Percentiles rank a stretch among this genome's conserved stretches.
These are phyloP conservation scores for Geotria australis DNA, from an alignment of 2,797 vertebrate species.

Conservation along the genomic window DNA sequence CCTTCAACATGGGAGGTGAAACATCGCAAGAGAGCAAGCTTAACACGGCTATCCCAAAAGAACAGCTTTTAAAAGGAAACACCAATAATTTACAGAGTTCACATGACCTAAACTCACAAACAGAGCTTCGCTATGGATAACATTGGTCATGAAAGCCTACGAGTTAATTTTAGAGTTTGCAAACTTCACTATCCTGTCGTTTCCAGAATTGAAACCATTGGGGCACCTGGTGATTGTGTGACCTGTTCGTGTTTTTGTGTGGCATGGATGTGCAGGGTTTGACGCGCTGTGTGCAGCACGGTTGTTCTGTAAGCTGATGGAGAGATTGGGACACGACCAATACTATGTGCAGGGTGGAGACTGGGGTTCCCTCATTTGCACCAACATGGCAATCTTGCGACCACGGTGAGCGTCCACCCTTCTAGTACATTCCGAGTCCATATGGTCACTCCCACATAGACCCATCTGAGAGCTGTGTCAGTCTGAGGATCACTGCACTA, in stretches of 20 bases:
- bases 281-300: constrained; percentile 20
- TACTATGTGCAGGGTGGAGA: constrained; percentile 57
- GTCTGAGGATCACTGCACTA: no score
- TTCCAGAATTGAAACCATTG: not conserved
- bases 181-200: no score
- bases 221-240: not conserved
- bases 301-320: constrained; percentile 49
- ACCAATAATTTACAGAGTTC: no score
- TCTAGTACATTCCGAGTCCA: not conserved
- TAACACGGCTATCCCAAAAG: no score
- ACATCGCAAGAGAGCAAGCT: no score
- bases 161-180: no score
- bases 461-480: not conserved
- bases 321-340: constrained; percentile 28
- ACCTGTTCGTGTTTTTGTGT: not conserved
- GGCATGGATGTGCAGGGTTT: constrained; percentile 16
- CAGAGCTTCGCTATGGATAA: no score
- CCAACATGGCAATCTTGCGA: constrained; percentile 44
- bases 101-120: no score
- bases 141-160: no score
- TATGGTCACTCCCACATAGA: no score
- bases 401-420: constrained; percentile 25
- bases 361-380: constrained; percentile 34
- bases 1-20: no score
- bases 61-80: no score